Conservation (phyloP, 2,888 invertebrate genomes). For the Cephus pygmeus region DNA sequence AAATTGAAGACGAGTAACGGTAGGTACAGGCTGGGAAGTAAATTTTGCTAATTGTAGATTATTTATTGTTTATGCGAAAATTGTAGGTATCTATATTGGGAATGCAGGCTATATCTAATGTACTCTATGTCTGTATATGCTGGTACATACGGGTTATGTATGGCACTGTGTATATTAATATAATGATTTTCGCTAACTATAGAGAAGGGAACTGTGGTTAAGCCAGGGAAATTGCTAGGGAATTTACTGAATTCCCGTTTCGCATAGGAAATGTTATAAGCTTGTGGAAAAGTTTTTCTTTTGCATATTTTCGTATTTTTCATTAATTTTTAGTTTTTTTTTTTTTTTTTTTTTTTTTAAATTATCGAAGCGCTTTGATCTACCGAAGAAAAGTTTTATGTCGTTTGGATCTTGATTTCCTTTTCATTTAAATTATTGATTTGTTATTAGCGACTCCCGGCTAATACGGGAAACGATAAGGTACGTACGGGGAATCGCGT, state of each 20-base stretch:
- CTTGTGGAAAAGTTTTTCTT: no score
- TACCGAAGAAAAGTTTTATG: no score
- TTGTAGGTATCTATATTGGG: background rate
- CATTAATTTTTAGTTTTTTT: fast-evolving
- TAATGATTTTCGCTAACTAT: background rate
- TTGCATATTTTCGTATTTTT: no score
- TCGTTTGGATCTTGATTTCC: no score
- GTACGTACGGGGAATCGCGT: no score
- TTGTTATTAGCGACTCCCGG: no score
- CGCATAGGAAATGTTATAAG: background rate
- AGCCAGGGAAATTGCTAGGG: background rate
- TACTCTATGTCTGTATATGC: background rate
- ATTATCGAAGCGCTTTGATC: no score
- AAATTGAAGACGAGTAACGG: background rate
- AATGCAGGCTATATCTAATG: background rate
- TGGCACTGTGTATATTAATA: background rate
- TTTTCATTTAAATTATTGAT: no score
- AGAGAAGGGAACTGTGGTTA: background rate
- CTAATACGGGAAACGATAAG: no score
- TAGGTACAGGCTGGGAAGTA: background rate
- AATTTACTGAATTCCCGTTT: background rate
- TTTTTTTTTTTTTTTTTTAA: no score
- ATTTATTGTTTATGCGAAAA: background rate
- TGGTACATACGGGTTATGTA: background rate
- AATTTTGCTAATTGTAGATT: background rate